These are phyloP conservation scores for Drosophila novamexicana DNA, from an alignment of 1,140 invertebrate genomes.

Conservation along the genomic window DNA sequence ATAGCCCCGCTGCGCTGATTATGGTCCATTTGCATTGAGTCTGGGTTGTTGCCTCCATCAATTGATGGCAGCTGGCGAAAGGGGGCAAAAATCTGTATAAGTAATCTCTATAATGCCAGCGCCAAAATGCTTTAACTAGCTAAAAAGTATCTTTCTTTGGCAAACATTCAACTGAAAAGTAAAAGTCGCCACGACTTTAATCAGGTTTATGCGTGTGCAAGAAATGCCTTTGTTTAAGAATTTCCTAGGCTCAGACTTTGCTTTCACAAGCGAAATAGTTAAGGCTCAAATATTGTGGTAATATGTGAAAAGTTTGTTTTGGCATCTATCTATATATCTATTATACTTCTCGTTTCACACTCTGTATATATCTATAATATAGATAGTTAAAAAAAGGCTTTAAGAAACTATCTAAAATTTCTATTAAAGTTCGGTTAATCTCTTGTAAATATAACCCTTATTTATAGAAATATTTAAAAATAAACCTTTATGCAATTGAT, in stretches of 20 bases:
- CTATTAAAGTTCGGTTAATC: too few relatives aligned
- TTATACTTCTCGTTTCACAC: too few relatives aligned
- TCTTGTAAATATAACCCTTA: too few relatives aligned
- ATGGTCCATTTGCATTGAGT: constrained; percentile 48
- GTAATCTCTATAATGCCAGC: neutral
- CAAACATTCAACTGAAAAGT: constrained; percentile 44
- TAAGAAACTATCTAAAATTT: too few relatives aligned
- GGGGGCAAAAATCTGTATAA: constrained; percentile 7
- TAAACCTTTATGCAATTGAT: too few relatives aligned
- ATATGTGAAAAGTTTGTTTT: neutral
- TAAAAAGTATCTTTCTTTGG: constrained; percentile 11
- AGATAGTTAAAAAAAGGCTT: too few relatives aligned
- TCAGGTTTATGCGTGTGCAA: constrained; percentile 51
- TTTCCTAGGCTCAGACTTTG: neutral
- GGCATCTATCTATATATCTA: too few relatives aligned
- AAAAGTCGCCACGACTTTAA: constrained; percentile 48
- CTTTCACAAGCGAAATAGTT: constrained; percentile 24
- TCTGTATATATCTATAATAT: too few relatives aligned
- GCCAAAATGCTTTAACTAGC: constrained; percentile 3
- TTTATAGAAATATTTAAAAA: too few relatives aligned
- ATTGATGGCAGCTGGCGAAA: constrained; percentile 12
- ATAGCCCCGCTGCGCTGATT: constrained; percentile 51
- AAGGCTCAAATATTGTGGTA: neutral
- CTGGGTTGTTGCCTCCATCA: constrained; percentile 41
- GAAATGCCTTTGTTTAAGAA: constrained; percentile 52